These are phyloP conservation scores for Amniataba percoides DNA, from an alignment of 2,797 vertebrate species.

Conservation along the genomic window DNA sequence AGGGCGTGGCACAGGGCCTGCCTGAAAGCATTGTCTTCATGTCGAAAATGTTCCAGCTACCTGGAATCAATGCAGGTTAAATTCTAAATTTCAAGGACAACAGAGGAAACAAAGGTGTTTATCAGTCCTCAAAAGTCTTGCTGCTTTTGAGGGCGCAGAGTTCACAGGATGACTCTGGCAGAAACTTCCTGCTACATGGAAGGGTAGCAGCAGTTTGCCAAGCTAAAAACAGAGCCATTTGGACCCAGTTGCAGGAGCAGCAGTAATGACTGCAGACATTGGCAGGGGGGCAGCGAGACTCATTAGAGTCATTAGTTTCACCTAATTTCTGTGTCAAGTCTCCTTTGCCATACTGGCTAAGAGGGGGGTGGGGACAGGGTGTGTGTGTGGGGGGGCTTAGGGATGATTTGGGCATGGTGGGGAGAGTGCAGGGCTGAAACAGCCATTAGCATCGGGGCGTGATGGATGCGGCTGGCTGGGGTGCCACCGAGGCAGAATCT, in stretches of 20 bases:
- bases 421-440: slow-evolving; percentile 52
- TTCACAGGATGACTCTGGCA: slow-evolving; percentile 35
- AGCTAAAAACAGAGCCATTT: slow-evolving; percentile 65
- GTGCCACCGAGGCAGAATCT: slow-evolving; percentile 57
- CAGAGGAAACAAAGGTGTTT: slow-evolving; percentile 1
- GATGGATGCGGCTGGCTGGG: slow-evolving; percentile 71
- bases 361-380: slow-evolving; percentile 7
- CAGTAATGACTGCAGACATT: slow-evolving; percentile 66
- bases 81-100: slow-evolving; percentile 2
- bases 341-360: slow-evolving; percentile 61
- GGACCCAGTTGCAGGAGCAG: slow-evolving; percentile 67
- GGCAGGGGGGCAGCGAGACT: slow-evolving; percentile 72
- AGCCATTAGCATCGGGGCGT: slow-evolving; percentile 73
- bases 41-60: not conserved
- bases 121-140: slow-evolving; percentile 11
- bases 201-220: slow-evolving; percentile 57
- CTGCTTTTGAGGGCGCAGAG: slow-evolving; percentile 11
- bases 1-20: not conserved
- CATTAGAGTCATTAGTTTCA: slow-evolving; percentile 80
- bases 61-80: slow-evolving; percentile 5
- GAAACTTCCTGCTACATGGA: slow-evolving; percentile 22
- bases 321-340: slow-evolving; percentile 77
- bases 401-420: slow-evolving; percentile 32
- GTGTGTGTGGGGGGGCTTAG: not conserved
- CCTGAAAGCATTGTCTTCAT: not conserved